Base-by-base conservation (phyloP, 2,888 invertebrate species). In the Sicus ferrugineus region DNA sequence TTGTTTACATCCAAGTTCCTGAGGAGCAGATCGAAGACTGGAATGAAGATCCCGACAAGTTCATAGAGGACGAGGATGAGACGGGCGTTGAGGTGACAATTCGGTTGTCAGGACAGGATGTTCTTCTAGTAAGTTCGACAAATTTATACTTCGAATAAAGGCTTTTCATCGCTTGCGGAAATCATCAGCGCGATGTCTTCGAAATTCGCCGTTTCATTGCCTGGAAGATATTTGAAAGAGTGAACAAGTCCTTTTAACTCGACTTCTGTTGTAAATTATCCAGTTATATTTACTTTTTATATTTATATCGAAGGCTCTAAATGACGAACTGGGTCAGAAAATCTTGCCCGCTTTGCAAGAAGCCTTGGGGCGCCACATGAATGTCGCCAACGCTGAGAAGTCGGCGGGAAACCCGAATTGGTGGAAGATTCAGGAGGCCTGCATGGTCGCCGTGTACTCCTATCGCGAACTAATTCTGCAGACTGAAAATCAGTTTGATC, bases 361-460 rank as follows among this genome's bases (percentile, higher is more conserved):
- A 73, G 89, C 90, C 0, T 82, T 91, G 9, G 87, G 87, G 0
- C 87, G 88, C 31, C 90, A 91, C 75, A 84, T 91, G 66, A 88
- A 88, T 75, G 88, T 89, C 50, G 87, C 89, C 2, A 86, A 88
- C 75, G 81, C 84, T 42, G 86, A 85, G 76, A 86, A 87, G 80
- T 79, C 83, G 11, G 77, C 85, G n/a, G 85, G 87, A 65, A 81
- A 86, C 78, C 77, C 81, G 34, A 81, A 86, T 70, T 88, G 90
- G 88, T 92, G 91, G 92, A 92, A 91, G 83, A 85, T 90, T 52
- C 87, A 87, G 72, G 92, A 92, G 80, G 88, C 91, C 0, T 88
- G 89, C 67, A 88, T 92, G 86, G 83, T 89, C 34, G 89, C 90
- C 3, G 83, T 92, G 6, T 90, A 89, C 58, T 84, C 86, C 28